These are phyloP conservation scores for Gracilinanus agilis DNA, from an alignment of 2,113 vertebrate genomes.

Conservation along the genomic window DNA sequence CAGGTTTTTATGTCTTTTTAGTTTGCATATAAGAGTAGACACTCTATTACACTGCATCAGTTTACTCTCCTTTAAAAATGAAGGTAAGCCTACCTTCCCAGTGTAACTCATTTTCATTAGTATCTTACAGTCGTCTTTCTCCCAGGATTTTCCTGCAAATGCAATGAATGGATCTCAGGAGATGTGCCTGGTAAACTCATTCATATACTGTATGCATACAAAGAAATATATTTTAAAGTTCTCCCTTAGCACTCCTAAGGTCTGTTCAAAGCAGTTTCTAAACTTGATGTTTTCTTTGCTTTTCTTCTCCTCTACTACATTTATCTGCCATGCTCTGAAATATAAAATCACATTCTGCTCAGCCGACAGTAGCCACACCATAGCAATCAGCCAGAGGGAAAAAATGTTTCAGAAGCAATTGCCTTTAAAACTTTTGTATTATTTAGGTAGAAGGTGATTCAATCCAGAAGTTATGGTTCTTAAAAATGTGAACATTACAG, in stretches of 20 bases:
- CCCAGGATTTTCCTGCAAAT: constrained; percentile 60
- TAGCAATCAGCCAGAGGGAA: neutral
- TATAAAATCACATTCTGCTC: neutral
- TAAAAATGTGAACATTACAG: neutral
- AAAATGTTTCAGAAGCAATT: neutral
- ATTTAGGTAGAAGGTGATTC: neutral
- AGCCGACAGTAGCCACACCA: neutral
- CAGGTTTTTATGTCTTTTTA: constrained; percentile 75
- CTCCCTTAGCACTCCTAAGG: constrained; percentile 45
- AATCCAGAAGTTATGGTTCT: neutral
- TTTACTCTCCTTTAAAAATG: constrained; percentile 72
- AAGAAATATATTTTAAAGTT: constrained; percentile 28
- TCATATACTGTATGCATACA: constrained; percentile 38
- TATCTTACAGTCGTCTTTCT: constrained; percentile 34
- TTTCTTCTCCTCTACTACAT: constrained; percentile 2
- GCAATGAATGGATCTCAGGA: constrained; percentile 59
- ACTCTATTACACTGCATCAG: constrained; percentile 75
- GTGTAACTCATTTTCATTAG: constrained; percentile 64
- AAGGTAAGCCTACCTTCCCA: constrained; percentile 65
- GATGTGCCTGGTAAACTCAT: constrained; percentile 43
- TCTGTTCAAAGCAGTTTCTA: constrained; percentile 29
- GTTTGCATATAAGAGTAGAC: constrained; percentile 60
- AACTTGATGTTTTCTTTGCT: constrained; percentile 26
- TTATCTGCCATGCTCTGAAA: constrained; percentile 47
- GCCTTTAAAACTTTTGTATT: neutral